Conservation (phyloP, 2,888 invertebrate species). For the Dichetophora obliterata region DNA sequence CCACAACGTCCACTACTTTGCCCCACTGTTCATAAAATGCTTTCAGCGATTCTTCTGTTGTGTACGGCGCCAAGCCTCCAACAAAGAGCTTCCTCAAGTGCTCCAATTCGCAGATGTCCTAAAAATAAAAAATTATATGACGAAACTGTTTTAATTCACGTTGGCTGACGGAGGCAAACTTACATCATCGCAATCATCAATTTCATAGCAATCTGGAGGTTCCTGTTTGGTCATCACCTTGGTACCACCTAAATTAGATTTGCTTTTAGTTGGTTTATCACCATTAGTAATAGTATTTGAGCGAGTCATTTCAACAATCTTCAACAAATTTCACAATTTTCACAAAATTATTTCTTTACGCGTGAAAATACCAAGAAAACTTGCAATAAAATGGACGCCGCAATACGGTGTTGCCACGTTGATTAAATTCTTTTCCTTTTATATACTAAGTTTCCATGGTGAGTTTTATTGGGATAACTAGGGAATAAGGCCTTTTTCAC, state of each 20-base stretch:
- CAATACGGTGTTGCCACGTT: background rate
- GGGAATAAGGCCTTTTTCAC: no score
- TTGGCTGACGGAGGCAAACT: conserved; percentile 33
- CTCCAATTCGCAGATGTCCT: conserved; percentile 72
- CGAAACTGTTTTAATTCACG: no score
- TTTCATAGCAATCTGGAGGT: conserved; percentile 16
- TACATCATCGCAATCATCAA: conserved; percentile 55
- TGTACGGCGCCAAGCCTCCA: conserved; percentile 94
- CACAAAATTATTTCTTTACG: no score
- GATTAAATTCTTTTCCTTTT: no score
- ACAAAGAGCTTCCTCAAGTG: conserved; percentile 93
- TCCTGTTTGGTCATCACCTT: background rate
- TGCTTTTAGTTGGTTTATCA: background rate
- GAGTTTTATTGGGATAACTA: no score
- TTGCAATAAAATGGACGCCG: background rate
- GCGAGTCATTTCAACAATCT: conserved; percentile 4
- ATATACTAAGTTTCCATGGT: no score
- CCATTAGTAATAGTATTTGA: background rate
- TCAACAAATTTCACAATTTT: no score
- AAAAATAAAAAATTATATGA: background rate
- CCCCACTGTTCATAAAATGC: conserved; percentile 97
- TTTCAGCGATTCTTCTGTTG: conserved; percentile 90
- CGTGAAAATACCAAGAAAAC: background rate
- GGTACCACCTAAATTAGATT: background rate
- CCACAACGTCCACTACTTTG: conserved; percentile 95